Conservation (phyloP, 2,797 vertebrate species). For the Gadopsis marmoratus region DNA sequence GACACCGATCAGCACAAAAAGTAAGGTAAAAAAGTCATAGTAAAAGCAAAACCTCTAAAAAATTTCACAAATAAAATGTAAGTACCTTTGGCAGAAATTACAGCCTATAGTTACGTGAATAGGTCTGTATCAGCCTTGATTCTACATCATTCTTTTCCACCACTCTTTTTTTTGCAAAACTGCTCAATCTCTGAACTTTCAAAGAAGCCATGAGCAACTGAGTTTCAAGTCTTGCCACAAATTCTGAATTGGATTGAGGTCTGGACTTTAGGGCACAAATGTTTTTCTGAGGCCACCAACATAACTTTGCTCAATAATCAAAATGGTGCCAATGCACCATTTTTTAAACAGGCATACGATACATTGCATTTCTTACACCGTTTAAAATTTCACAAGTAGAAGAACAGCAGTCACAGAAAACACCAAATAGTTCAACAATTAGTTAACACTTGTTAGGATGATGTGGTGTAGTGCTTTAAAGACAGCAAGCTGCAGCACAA, state of each 20-base stretch:
- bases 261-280: neutral
- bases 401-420: constrained; percentile 5
- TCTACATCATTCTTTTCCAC: neutral
- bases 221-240: neutral
- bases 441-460: neutral
- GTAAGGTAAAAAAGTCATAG: neutral
- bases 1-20: neutral
- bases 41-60: too few species aligned
- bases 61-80: neutral
- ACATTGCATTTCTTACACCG: neutral
- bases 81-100: neutral
- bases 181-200: neutral
- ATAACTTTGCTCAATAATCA: neutral
- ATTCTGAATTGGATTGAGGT: neutral
- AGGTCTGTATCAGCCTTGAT: neutral
- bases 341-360: neutral
- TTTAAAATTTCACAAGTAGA: neutral
- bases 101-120: neutral
- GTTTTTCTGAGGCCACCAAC: neutral
- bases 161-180: neutral
- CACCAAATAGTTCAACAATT: constrained; percentile 6
- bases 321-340: neutral
- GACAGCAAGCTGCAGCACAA: neutral
- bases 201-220: neutral
- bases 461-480: neutral